These are phyloP conservation scores for Centrocercus urophasianus DNA, from an alignment of 2,113 vertebrate genomes.

Conservation along the genomic window DNA sequence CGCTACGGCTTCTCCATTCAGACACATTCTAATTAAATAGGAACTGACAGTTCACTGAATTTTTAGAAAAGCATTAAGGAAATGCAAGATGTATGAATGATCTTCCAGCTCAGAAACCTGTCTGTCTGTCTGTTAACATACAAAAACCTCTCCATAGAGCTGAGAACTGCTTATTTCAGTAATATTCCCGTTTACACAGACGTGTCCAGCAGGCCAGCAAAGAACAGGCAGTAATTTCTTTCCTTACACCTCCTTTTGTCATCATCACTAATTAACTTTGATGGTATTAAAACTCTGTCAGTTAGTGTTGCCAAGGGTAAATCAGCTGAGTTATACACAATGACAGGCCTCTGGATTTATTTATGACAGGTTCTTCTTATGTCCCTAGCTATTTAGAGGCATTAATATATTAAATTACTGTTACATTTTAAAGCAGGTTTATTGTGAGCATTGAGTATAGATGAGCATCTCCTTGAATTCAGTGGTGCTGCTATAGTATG, in stretches of 20 bases:
- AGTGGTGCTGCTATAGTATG: rapidly evolving
- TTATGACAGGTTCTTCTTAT: background rate
- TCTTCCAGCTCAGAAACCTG: background rate
- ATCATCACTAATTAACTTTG: background rate
- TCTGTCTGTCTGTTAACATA: background rate
- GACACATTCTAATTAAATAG: background rate
- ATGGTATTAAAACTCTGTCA: background rate
- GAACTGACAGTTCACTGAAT: background rate
- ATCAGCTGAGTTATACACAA: background rate
- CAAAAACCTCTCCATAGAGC: background rate
- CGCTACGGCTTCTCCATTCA: background rate
- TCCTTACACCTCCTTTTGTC: background rate
- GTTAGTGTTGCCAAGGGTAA: background rate
- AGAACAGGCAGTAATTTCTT: background rate
- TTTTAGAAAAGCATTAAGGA: background rate
- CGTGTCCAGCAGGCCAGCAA: background rate
- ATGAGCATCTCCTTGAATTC: background rate
- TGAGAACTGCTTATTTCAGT: background rate
- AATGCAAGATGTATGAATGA: background rate
- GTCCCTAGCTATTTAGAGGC: background rate
- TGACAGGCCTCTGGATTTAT: background rate
- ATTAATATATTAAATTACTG: background rate
- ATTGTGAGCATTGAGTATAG: background rate
- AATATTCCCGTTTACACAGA: background rate
- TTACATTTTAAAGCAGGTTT: background rate